Conservation (phyloP, 2,113 vertebrate species). For the Paradoxurus hermaphroditus region DNA sequence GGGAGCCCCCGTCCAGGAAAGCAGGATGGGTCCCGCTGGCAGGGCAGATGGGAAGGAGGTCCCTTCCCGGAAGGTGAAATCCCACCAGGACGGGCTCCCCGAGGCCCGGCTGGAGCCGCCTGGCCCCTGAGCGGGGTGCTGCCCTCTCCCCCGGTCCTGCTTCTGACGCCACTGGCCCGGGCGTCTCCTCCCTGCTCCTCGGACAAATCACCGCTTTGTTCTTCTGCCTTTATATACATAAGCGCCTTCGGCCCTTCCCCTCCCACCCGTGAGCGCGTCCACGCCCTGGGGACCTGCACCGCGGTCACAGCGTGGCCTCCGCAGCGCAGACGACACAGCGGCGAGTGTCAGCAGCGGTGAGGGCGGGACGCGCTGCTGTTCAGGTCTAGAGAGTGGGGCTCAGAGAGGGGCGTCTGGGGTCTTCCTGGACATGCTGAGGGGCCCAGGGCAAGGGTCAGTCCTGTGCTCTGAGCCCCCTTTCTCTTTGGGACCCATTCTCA, state of each 20-base stretch:
- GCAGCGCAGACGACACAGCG: too few species aligned
- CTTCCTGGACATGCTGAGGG: fast-evolving
- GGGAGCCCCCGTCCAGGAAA: background rate
- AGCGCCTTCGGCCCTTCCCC: too few species aligned
- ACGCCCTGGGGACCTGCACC: fast-evolving
- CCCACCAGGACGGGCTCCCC: background rate
- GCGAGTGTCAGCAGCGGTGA: fast-evolving
- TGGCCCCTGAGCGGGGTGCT: fast-evolving
- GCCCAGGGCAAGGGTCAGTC: fast-evolving
- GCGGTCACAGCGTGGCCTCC: too few species aligned
- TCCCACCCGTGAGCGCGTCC: background rate
- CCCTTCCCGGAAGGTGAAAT: background rate
- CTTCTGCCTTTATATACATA: fast-evolving
- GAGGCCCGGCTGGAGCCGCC: background rate
- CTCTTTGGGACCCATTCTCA: background rate
- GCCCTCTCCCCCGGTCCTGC: fast-evolving
- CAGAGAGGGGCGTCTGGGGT: fast-evolving
- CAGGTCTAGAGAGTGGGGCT: background rate
- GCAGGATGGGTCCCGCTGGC: background rate
- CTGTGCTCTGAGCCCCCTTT: background rate
- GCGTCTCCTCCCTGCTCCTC: background rate
- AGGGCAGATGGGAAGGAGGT: background rate
- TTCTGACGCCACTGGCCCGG: too few species aligned
- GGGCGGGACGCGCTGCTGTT: fast-evolving
- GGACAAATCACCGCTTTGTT: fast-evolving